Base-by-base conservation (phyloP, 2,888 invertebrate genomes). In the Liodrosophila aerea region DNA sequence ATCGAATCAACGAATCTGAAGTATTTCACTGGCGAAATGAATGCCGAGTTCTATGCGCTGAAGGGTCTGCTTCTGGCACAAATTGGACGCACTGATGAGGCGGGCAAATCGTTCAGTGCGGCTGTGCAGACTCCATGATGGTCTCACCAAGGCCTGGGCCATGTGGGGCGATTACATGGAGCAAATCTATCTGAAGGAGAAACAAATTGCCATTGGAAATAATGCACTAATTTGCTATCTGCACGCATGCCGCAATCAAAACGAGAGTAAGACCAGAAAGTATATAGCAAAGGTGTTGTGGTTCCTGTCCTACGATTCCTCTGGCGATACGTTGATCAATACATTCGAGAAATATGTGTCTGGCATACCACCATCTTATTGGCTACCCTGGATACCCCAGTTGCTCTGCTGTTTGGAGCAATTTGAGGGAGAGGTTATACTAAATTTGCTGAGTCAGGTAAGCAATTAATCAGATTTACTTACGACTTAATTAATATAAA, bases 341-440 rank as follows among this genome's bases (percentile, higher is more conserved):
- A 95, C 97, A 0, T 92, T 98, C 9, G 98, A 98, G 87, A 97
- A 97, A 90, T 98, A 98, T 89, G 95, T 95, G 0, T 94, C 95
- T 12, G 98, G 97, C 0, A 97, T 98, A 7, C 98, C 98, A 0
- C 96, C 98, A 0, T 94, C 97, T 31, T 95, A 97, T 84, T 98
- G 98, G 98, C 90, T 98, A 58, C 97, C 98, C 0, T 98, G 98
- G 98, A 97, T 98, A 72, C 98, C 98, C 2, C 98, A 98, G 89
- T 91, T 98, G 41, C 91, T 98, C 1, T 97, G 97, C 75, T 97
- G 97, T 84, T 92, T 98, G 27, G 97, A 98, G 4, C 94, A 97
- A 74, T 95, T 96, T 87, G 98, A 98, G 85, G 97, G 97, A 0
- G 95, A 94, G 87, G 95, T 96, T 34, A 96, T 98, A 74, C 91